Base-by-base conservation (phyloP, 2,888 invertebrate genomes). In the Clistopyga incitator region DNA sequence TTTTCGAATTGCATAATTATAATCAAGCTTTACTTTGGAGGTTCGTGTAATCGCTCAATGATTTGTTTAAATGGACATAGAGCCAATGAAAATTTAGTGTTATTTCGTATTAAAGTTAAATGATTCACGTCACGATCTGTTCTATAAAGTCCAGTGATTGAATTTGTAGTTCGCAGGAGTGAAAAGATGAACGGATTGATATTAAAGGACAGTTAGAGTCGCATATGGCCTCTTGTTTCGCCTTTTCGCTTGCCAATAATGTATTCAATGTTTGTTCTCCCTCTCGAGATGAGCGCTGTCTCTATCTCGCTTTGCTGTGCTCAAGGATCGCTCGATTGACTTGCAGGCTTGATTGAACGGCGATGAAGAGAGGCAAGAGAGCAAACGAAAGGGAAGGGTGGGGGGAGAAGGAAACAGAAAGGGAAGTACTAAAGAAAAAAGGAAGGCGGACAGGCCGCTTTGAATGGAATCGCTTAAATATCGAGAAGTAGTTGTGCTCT, bases 401-500 rank as follows among this genome's bases (percentile, higher is more conserved):
- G 45, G 59, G 47, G 70, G 52, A 61, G 68, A 50, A 64, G 70
- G 75, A 75, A 34, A 50, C 47, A 67, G 61, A 61, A 65, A n/a
- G 74, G 61, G 74, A 74, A 64, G 71, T 20, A 47, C 45, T 56
- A 45, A 78, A 72, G 71, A 77, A 78, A 81, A 68, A 54, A 70
- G 42, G 71, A 78, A 68, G 70, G 59, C 80, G 65, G 81, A 78
- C 70, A 81, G 70, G 74, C 64, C 75, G 78, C 84, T 84, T 75
- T 84, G 84, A 84, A 84, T 84, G 78, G 78, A 81, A 81, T 84
- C 81, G 84, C 81, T 84, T 81, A 81, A 81, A 84, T 81, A 81
- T 84, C 84, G 84, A 81, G 75, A 75, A 75, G 84, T 81, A 81
- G 81, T 84, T 78, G 84, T 75, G 81, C 81, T 75, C 78, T 78